phyloP scores from a whole-genome alignment of 1,140 invertebrate genomes.

The Brachionus sp. region DNA sequence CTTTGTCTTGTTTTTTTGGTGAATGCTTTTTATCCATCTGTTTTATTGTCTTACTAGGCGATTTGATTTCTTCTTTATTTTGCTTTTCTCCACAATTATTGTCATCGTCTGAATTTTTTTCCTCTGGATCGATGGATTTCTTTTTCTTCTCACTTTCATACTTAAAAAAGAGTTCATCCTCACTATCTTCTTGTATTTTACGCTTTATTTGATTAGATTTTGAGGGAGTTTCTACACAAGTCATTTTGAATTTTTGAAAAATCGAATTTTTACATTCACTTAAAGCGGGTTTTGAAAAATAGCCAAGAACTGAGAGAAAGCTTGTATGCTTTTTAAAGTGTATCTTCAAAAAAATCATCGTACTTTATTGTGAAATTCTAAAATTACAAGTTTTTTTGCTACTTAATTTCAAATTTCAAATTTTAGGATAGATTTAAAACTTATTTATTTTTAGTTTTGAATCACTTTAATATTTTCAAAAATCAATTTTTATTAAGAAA shows the following conservation, averaged over 20 bases:
- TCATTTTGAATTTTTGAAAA: neutral
- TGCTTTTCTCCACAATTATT: neutral
- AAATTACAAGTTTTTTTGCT: neutral
- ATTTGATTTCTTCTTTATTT: neutral
- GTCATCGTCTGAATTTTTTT: neutral
- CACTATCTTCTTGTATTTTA: conserved; percentile 7
- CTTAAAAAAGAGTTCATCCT: neutral
- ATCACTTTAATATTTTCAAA: no score
- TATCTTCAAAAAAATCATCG: neutral
- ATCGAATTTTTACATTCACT: neutral
- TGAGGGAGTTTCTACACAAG: neutral
- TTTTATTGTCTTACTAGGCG: neutral
- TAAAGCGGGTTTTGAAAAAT: neutral
- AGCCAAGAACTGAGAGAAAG: neutral
- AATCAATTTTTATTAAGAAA: no score
- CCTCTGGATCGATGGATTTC: neutral
- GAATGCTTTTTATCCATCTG: neutral
- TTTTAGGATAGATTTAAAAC: no score
- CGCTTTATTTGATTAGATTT: conserved; percentile 2
- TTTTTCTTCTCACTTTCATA: conserved; percentile 19
- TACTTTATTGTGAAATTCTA: neutral
- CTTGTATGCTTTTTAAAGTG: neutral
- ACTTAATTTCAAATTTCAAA: neutral
- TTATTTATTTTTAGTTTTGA: no score
- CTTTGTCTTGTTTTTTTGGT: neutral